Evolutionary conservation across 2,797 vertebrate genomes (phyloP), one percentile per base, ranked within the genome.

Genomic region (Pygocentrus nattereri): DNA sequence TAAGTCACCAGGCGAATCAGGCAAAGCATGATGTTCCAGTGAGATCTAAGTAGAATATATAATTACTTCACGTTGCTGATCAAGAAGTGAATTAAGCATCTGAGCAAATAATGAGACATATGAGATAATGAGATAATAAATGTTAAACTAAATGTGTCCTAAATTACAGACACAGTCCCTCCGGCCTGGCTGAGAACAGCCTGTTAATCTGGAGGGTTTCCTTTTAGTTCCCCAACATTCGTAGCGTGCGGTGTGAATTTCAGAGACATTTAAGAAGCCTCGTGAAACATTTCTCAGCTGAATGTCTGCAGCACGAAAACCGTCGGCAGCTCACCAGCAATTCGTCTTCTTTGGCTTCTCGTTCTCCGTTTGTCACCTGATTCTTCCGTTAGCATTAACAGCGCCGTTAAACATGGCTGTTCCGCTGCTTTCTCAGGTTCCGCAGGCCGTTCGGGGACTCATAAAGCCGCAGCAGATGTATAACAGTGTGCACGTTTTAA

Each of bases 401-500:
- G 92, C 92, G 90, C 90, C 89, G 92, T 94, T 95, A 95, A 95
- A 95, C 91, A 91, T 90, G 91, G 92, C 93, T 92, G 94, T 93
- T 91, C 92, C 94, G 93, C 94, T 92, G 93, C 92, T 75, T 82
- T 83, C 77, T 69, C 65, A 84, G 41, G 72, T 87, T 87, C 82
- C 81, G 47, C 70, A 67, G 79, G 74, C 21, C 6, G 38, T 76
- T 77, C 38, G 30, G 85, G 85, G 85, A 78, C 85, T 74, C 74
- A 96, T 99, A 97, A 99, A 94, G 95, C 94, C 95, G 92, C 95
- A 97, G 95, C 97, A 98, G 97, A 97, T 98, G 97, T 97, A 30
- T 97, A 97, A 96, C 97, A 97, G 96, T 96, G 96, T 95, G 94
- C 95, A 95, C 90, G 95, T 97, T 97, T 97, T 64, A 96, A 97